Evolutionary conservation across 2,888 invertebrate genomes (phyloP).

Genomic region (Nomada ferruginata): DNA sequence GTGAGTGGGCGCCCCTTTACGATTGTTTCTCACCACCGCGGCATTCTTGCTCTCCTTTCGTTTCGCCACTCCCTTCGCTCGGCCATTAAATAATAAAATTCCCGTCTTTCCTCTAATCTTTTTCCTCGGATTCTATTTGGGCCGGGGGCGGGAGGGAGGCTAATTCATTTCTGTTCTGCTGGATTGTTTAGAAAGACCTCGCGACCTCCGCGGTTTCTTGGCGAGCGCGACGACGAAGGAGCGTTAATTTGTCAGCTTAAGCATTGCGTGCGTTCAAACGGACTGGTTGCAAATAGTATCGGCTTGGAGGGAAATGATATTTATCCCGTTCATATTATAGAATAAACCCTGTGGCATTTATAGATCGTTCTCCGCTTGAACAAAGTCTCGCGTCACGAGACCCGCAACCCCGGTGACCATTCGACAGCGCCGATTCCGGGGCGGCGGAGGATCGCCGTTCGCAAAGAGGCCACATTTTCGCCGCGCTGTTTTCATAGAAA

Average conservation of each 20-base stretch:
- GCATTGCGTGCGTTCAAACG: too few species aligned
- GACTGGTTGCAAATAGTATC: too few species aligned
- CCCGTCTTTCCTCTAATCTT: slow-evolving; percentile 40
- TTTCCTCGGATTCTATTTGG: not conserved
- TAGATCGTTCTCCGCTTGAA: not conserved
- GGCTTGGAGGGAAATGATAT: too few species aligned
- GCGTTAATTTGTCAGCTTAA: too few species aligned
- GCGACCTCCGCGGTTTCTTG: too few species aligned
- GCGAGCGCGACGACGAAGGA: too few species aligned
- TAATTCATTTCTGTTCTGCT: not conserved
- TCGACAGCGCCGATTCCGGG: not conserved
- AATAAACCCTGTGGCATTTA: not conserved
- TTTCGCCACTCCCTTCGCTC: slow-evolving; percentile 56
- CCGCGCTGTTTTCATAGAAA: slow-evolving; percentile 59
- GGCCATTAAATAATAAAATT: slow-evolving; percentile 65
- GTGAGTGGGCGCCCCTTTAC: slow-evolving; percentile 60
- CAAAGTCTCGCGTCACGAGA: slow-evolving; percentile 9
- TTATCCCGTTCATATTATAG: not conserved
- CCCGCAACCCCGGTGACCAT: slow-evolving; percentile 11
- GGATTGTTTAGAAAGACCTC: not conserved
- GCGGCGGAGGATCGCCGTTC: slow-evolving; percentile 6
- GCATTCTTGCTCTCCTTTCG: slow-evolving; percentile 57
- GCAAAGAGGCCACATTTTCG: slow-evolving; percentile 54
- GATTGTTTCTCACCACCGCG: slow-evolving; percentile 73
- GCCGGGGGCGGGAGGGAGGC: not conserved